Base-by-base conservation (phyloP, 2,888 invertebrate species). In the Volucella inanis region DNA sequence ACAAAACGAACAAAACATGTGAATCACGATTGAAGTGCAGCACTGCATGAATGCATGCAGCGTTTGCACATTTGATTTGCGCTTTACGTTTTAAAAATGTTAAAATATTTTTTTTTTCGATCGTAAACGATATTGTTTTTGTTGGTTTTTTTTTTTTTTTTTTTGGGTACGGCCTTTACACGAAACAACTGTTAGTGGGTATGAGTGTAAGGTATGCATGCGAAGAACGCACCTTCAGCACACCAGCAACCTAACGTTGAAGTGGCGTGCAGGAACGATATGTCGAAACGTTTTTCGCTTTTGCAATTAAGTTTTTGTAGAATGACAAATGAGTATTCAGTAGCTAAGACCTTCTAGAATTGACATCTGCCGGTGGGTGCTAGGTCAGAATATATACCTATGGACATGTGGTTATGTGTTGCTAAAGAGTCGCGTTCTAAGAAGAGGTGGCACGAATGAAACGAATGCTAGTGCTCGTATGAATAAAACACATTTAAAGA, bases 61-160 rank as follows among this genome's bases (percentile, higher is more conserved):
- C 18, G 22, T 38, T 79, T 79, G 83, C 83, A 75, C 64, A 74
- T 75, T 79, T 67, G 67, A 78, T 68, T 83, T 68, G 38, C 55
- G 72, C 67, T 74, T 74, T 68, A 54, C 55, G 31, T 6, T 31
- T 31, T 31, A 41, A 79, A 78, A 55, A 72, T 12, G 55, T 81
- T 64, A 74, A 74, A 68, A 47, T 59, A 61, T 68, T 38, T 57
- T 55, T 71, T 78, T 72, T 64, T 70, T 50, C 31, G 6, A 22
- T 11, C n/a, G 49, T 1, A 14, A 38, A 55, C 62, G 38, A 55
- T 61, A 59, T 52, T 52, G 45, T 31, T 39, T 4, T 38, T 61
- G 50, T 50, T 62, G 62, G 41, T 74, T 45, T 39, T 45, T 22
- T 22, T 22, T 1, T 18, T 18, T 18, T 18, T 1, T 22, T 22